Base-by-base conservation (phyloP, 2,113 vertebrate genomes). In the Ifrita kowaldi region DNA sequence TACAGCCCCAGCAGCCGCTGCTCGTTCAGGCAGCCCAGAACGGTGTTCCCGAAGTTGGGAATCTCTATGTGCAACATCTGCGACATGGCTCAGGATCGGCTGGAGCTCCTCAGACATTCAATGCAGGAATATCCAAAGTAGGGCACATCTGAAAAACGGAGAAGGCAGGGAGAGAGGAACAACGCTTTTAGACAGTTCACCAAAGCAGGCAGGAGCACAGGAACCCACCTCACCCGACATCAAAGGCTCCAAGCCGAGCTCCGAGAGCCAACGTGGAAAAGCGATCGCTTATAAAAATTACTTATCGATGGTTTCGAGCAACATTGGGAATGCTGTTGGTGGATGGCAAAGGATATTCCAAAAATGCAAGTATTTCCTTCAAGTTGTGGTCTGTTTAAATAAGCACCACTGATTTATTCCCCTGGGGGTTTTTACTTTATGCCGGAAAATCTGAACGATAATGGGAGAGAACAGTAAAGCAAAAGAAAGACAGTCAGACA, bases 51-150 rank as follows among this genome's bases (percentile, higher is more conserved):
- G 3, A 99, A 99, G 98, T 99, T 99, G 79, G 99, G 99, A 97
- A 99, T 99, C 98, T 99, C 99, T 97, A 99, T 98, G 97, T 99
- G 99, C 97, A 99, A 98, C 98, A 99, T 98, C 98, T 99, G 99
- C 90, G 99, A 99, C 99, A 99, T 99, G 98, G 98, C 89, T 97
- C 49, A 93, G 93, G 63, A 5, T 71, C 53, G 35, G 95, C 83
- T 70, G 91, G 95, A 50, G 80, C 93, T 95, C 93, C 98, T 97
- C 97, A 98, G 97, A 95, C 97, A 97, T 97, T 98, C 97, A 98
- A 97, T 89, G 97, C 96, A 97, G 97, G 97, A 68, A 93, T 87
- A 53, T 96, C 98, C 97, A 88, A 94, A 83, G 93, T 75, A 90
- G 97, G 96, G 98, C 97, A 97, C 99, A 99, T 99, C 99, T 99